Conservation (phyloP, 2,797 vertebrate genomes). For the Gastrophryne carolinensis region DNA sequence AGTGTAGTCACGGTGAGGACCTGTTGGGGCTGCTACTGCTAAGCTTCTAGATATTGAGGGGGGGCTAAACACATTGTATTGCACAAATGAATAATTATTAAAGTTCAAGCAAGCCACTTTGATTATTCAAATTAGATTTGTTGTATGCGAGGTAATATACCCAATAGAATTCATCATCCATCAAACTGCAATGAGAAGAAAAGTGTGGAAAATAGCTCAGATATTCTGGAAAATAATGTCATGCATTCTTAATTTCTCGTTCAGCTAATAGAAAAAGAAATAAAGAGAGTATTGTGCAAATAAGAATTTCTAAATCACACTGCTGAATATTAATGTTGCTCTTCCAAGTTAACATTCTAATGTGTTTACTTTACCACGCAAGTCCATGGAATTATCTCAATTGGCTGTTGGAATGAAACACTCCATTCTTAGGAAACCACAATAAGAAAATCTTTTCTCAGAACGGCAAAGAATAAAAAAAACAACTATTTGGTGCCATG, state of each 20-base stretch:
- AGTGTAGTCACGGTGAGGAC: too few relatives aligned
- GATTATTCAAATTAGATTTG: slow-evolving; percentile 30
- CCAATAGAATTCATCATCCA: slow-evolving; percentile 48
- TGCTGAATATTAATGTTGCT: slow-evolving; percentile 51
- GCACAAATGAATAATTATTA: slow-evolving; percentile 32
- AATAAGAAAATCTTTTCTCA: slow-evolving; percentile 25
- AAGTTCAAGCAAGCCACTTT: slow-evolving; percentile 17
- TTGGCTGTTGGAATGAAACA: slow-evolving; percentile 43
- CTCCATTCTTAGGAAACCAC: slow-evolving; percentile 12
- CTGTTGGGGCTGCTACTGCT: too few relatives aligned
- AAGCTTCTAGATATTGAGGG: background rate
- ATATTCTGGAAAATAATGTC: slow-evolving; percentile 47
- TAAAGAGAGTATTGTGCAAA: slow-evolving; percentile 48
- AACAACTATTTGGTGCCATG: background rate
- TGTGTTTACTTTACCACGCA: slow-evolving; percentile 45
- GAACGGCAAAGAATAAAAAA: background rate
- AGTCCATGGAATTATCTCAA: slow-evolving; percentile 47
- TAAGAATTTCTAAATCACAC: slow-evolving; percentile 46
- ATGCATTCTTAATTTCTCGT: slow-evolving; percentile 50
- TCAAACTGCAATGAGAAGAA: slow-evolving; percentile 32
- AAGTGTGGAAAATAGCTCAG: slow-evolving; percentile 38
- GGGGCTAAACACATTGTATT: slow-evolving; percentile 1
- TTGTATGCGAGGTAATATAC: slow-evolving; percentile 39
- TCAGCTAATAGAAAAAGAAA: slow-evolving; percentile 31
- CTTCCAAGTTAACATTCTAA: slow-evolving; percentile 50